Conservation (phyloP, 2,113 vertebrate species). For the Tenebrosternarchus preto region DNA sequence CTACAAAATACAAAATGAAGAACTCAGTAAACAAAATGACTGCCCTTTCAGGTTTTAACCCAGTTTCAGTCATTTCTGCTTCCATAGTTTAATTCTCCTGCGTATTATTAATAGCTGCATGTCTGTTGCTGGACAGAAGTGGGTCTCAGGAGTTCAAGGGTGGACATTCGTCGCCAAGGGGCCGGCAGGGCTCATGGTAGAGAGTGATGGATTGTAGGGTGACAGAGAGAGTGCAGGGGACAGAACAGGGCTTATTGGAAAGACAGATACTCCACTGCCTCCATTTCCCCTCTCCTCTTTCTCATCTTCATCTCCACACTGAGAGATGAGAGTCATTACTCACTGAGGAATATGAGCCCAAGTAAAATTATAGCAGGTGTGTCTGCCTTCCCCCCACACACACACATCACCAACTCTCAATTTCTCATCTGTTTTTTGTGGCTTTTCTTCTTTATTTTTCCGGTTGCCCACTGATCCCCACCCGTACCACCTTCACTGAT, state of each 20-base stretch:
- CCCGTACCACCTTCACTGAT: too few relatives aligned
- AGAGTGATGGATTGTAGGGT: constrained; percentile 54
- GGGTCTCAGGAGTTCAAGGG: constrained; percentile 65
- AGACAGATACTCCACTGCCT: not conserved
- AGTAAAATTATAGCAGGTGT: constrained; percentile 1
- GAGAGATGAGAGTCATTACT: constrained; percentile 70
- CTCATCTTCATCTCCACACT: constrained; percentile 60
- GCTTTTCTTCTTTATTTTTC: too few relatives aligned
- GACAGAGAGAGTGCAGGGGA: not conserved
- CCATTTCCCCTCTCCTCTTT: not conserved
- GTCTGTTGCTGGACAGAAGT: constrained; percentile 68
- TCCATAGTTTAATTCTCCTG: constrained; percentile 20
- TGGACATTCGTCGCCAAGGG: constrained; percentile 52
- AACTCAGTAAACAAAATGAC: constrained; percentile 1
- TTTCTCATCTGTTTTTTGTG: too few relatives aligned
- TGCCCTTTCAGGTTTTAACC: constrained; percentile 36
- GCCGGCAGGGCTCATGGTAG: constrained; percentile 6
- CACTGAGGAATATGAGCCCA: constrained; percentile 39
- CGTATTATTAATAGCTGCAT: constrained; percentile 67
- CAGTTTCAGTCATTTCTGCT: constrained; percentile 40
- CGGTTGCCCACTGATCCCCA: too few relatives aligned
- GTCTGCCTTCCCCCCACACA: too few relatives aligned
- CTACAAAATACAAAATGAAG: not conserved
- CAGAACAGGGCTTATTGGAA: constrained; percentile 33
- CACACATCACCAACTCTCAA: too few relatives aligned